Evolutionary conservation across 2,113 vertebrate species (phyloP).

Genomic region (Gopherus flavomarginatus): DNA sequence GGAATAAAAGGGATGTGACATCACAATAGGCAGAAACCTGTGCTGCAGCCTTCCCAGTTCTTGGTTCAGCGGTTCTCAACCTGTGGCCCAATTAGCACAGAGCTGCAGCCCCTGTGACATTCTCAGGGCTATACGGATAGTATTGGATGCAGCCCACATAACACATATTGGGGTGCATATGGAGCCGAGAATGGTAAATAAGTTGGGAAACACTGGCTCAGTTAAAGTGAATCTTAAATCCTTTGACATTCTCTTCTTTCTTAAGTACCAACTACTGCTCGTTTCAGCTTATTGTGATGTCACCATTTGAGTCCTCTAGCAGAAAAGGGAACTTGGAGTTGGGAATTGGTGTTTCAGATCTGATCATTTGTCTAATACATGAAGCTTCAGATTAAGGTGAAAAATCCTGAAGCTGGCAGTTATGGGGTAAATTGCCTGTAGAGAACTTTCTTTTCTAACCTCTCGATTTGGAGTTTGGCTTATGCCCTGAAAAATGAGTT

Average conservation of each 20-base stretch:
- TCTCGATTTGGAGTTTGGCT: not conserved
- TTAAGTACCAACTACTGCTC: not conserved
- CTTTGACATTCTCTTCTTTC: not conserved
- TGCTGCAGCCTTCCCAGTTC: not conserved
- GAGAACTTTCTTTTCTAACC: not conserved
- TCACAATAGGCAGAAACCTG: accelerated
- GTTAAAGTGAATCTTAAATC: accelerated
- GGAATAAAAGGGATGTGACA: not conserved
- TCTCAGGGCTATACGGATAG: too few relatives aligned
- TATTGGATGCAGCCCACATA: too few relatives aligned
- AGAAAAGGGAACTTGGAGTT: not conserved
- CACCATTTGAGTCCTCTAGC: not conserved
- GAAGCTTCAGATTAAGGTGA: not conserved
- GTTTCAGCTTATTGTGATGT: not conserved
- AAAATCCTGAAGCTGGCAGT: not conserved
- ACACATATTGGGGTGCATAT: too few relatives aligned
- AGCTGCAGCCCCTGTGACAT: too few relatives aligned
- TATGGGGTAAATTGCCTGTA: not conserved
- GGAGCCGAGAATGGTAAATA: too few relatives aligned
- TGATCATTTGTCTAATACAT: not conserved
- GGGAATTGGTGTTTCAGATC: not conserved
- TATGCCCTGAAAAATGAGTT: not conserved
- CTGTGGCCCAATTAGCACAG: too few relatives aligned
- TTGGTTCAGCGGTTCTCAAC: too few relatives aligned
- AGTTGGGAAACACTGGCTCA: too few relatives aligned